A percentile compares a stretch with the other conserved stretches of the same genome.
phyloP scores from a whole-genome alignment of 2,113 vertebrate genomes.

The Oenanthe melanoleuca region DNA sequence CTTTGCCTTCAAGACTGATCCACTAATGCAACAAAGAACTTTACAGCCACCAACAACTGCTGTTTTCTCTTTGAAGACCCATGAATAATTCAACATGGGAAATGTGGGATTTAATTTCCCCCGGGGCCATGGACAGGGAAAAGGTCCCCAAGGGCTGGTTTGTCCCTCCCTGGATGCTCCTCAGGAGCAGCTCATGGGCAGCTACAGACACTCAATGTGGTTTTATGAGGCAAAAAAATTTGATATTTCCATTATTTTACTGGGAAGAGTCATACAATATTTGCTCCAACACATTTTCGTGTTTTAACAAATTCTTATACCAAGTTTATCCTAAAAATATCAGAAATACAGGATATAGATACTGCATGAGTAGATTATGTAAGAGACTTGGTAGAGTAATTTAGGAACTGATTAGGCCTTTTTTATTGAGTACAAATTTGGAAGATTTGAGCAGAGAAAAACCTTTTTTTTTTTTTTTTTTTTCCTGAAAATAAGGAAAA shows the following conservation, averaged over 20 bases:
- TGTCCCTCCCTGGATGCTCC: background rate
- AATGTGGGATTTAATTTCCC: background rate
- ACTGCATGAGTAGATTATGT: background rate
- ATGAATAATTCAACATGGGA: too few relatives aligned
- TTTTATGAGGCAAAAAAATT: rapidly evolving
- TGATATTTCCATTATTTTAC: rapidly evolving
- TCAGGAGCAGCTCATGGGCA: background rate
- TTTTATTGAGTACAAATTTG: background rate
- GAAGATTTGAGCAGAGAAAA: background rate
- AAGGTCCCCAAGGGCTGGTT: background rate
- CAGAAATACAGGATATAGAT: background rate
- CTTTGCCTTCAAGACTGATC: too few relatives aligned
- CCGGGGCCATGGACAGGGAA: background rate
- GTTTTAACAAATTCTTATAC: background rate
- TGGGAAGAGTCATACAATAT: background rate
- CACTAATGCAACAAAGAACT: too few relatives aligned
- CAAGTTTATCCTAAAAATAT: background rate
- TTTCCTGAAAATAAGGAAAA: background rate
- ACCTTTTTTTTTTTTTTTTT: background rate
- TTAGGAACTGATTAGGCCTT: background rate
- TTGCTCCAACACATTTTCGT: background rate
- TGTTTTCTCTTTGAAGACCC: too few relatives aligned
- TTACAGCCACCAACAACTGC: too few relatives aligned
- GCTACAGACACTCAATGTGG: rapidly evolving
- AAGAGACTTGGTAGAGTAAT: background rate